phyloP scores from a whole-genome alignment of 2,113 vertebrate genomes.

The Hemibagrus wyckioides region DNA sequence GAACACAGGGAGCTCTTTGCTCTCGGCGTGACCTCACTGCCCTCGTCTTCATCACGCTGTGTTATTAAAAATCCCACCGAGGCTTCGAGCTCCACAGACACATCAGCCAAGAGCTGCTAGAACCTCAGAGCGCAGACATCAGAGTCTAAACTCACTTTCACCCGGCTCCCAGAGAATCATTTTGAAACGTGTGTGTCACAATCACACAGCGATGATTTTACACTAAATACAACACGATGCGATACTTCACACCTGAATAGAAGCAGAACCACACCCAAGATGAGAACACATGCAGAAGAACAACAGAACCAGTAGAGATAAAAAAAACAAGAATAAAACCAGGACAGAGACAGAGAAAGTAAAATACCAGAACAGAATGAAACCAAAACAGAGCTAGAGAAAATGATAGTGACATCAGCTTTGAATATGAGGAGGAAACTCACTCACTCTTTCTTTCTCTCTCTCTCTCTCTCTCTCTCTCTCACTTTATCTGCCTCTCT shows the following conservation, averaged over 20 bases:
- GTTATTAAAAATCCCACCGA: constrained; percentile 73
- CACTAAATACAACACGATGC: not conserved
- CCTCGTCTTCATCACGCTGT: constrained; percentile 51
- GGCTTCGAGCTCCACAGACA: constrained; percentile 45
- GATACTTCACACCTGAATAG: not conserved
- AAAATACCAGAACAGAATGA: not conserved
- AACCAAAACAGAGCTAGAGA: not conserved
- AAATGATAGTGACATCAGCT: not conserved
- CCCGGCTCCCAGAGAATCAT: not conserved
- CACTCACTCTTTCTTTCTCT: not conserved
- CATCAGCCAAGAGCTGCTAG: not conserved
- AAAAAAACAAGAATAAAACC: not conserved
- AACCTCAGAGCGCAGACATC: not conserved
- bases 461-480: not conserved
- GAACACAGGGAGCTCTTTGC: constrained; percentile 61
- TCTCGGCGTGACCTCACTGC: constrained; percentile 37
- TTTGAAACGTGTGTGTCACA: not conserved
- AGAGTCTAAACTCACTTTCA: not conserved
- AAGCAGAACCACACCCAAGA: not conserved
- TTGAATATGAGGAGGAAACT: not conserved
- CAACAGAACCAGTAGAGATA: not conserved
- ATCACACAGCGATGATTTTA: not conserved
- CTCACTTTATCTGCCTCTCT: not conserved
- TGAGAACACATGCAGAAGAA: not conserved
- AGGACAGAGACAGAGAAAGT: not conserved